Conservation (phyloP, 2,797 vertebrate species). For the Sorex maritimensis region DNA sequence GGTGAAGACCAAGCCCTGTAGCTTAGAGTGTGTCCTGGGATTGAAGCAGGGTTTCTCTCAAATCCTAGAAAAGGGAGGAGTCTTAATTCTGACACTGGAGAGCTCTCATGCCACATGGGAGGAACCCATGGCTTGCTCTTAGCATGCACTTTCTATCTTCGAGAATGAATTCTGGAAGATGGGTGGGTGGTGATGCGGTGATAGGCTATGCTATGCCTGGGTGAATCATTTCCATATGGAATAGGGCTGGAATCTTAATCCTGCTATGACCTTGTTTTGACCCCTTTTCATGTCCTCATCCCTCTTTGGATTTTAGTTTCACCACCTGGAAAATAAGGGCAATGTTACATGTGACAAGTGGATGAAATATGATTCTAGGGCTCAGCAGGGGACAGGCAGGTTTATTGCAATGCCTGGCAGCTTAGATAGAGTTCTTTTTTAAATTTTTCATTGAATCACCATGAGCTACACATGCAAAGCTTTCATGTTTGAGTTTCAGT, state of each 20-base stretch:
- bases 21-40: too few relatives aligned
- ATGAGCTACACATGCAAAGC: too few relatives aligned
- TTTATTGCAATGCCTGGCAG: background rate
- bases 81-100: background rate
- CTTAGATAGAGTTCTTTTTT: background rate
- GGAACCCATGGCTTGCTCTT: background rate
- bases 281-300: background rate
- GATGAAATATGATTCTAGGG: background rate
- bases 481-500: too few relatives aligned
- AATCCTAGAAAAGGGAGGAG: background rate
- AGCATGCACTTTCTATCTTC: background rate
- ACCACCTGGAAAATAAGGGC: background rate
- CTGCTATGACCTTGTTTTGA: background rate
- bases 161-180: background rate
- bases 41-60: background rate
- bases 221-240: background rate
- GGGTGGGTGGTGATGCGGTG: background rate
- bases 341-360: background rate
- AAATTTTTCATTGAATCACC: too few relatives aligned
- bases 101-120: background rate
- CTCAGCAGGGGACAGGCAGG: background rate
- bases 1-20: background rate
- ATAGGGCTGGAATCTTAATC: background rate
- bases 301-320: background rate
- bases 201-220: too few relatives aligned